A percentile compares a stretch with the other conserved stretches of the same genome.
Evolutionary conservation across 2,888 invertebrate genomes (phyloP).

Genomic region (Eilema depressum): DNA sequence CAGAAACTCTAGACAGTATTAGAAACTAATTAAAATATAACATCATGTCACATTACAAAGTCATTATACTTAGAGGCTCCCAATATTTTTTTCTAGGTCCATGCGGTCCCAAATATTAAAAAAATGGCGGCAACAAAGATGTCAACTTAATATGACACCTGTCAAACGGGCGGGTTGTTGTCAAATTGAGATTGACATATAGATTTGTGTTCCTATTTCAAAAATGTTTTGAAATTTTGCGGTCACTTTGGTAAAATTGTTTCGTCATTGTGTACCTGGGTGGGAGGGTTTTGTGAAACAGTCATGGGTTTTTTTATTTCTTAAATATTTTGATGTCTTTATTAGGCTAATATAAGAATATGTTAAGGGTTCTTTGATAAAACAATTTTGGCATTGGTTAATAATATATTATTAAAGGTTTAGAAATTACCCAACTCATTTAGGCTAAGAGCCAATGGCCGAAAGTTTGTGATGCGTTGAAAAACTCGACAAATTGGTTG

Average conservation of each 20-base stretch:
- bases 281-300: neutral
- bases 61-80: neutral
- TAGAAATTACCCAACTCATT: neutral
- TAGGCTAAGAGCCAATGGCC: neutral
- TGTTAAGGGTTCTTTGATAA: neutral
- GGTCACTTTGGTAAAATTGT: conserved; percentile 40
- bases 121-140: conserved; percentile 68
- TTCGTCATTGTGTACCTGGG: conserved; percentile 52
- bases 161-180: conserved; percentile 75
- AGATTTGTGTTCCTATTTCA: conserved; percentile 52
- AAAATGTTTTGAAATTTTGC: conserved; percentile 65
- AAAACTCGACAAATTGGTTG: no score
- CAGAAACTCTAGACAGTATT: neutral
- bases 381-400: neutral
- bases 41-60: conserved; percentile 1
- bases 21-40: neutral
- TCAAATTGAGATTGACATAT: conserved; percentile 70
- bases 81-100: neutral
- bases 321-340: conserved; percentile 8
- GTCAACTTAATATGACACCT: conserved; percentile 82
- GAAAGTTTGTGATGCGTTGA: neutral
- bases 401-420: neutral
- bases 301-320: neutral
- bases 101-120: conserved; percentile 29
- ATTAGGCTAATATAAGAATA: neutral